Conservation (phyloP, 2,113 vertebrate genomes). For the Tenebrosternarchus preto region DNA sequence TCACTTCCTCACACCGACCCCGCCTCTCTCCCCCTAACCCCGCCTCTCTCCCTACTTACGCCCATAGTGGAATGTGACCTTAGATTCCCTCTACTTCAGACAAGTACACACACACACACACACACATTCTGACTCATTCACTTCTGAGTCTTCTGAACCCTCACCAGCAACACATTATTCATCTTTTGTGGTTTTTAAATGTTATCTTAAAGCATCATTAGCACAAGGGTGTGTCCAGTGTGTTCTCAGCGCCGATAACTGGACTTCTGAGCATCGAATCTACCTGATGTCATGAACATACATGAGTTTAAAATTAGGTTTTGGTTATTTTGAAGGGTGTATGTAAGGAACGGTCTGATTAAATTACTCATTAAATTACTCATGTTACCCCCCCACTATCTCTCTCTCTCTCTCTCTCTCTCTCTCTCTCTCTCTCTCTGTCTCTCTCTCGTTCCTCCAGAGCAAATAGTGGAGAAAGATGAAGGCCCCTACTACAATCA, state of each 20-base stretch:
- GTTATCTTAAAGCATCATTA: background rate
- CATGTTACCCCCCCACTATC: slow-evolving; percentile 2
- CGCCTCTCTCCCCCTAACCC: slow-evolving; percentile 59
- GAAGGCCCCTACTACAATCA: slow-evolving; percentile 98
- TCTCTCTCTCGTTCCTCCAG: slow-evolving; percentile 72
- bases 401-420: slow-evolving; percentile 13
- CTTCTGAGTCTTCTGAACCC: background rate
- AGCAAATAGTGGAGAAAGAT: slow-evolving; percentile 94
- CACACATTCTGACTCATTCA: slow-evolving; percentile 7
- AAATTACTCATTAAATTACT: no score
- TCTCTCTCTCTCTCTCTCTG: slow-evolving; percentile 22
- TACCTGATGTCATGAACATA: background rate
- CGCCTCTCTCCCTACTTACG: slow-evolving; percentile 58
- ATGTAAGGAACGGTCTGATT: background rate
- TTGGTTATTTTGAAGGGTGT: background rate
- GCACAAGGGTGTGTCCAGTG: slow-evolving; percentile 10
- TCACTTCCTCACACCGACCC: slow-evolving; percentile 66
- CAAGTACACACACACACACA: slow-evolving; percentile 6
- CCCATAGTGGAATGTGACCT: slow-evolving; percentile 67
- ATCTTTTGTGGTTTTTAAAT: background rate
- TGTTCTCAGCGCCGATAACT: background rate
- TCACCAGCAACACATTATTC: slow-evolving; percentile 15
- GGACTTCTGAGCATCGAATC: background rate
- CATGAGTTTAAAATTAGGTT: background rate
- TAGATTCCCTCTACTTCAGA: slow-evolving; percentile 60